These are phyloP conservation scores for Dasyornis broadbenti DNA, from an alignment of 2,113 vertebrate species.

Conservation along the genomic window DNA sequence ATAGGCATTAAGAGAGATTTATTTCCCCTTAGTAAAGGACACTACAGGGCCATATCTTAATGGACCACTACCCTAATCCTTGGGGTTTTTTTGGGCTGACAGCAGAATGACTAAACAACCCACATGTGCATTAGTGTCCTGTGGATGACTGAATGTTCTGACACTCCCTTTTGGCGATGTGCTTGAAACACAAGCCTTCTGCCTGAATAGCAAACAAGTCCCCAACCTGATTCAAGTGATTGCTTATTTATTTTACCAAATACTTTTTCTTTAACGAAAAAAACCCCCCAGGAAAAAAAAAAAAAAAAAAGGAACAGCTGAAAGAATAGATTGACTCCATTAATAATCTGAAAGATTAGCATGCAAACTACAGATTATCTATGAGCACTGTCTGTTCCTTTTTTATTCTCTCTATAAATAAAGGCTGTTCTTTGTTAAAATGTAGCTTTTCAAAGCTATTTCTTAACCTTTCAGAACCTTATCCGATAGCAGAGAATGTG, in stretches of 20 bases:
- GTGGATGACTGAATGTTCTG: neutral
- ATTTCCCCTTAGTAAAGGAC: slow-evolving; percentile 26
- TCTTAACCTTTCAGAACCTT: neutral
- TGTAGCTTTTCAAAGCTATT: neutral
- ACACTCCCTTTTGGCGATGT: neutral
- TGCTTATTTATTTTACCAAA: neutral
- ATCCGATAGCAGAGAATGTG: neutral
- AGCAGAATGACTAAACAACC: slow-evolving; percentile 15
- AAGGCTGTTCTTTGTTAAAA: neutral
- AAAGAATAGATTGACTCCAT: neutral
- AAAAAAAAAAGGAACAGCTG: neutral
- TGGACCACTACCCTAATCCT: neutral
- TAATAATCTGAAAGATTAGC: neutral
- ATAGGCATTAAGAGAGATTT: neutral
- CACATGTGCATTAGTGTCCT: neutral
- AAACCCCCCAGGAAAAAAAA: neutral
- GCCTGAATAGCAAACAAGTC: neutral
- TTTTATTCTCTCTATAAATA: neutral
- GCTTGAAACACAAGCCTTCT: neutral
- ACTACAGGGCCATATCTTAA: neutral
- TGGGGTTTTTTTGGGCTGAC: neutral
- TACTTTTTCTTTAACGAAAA: neutral
- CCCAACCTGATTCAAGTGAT: neutral
- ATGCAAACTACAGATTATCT: neutral
- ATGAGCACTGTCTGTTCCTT: neutral